Evolutionary conservation across 2,888 invertebrate species (phyloP).

Genomic region (Campoplex nolae): DNA sequence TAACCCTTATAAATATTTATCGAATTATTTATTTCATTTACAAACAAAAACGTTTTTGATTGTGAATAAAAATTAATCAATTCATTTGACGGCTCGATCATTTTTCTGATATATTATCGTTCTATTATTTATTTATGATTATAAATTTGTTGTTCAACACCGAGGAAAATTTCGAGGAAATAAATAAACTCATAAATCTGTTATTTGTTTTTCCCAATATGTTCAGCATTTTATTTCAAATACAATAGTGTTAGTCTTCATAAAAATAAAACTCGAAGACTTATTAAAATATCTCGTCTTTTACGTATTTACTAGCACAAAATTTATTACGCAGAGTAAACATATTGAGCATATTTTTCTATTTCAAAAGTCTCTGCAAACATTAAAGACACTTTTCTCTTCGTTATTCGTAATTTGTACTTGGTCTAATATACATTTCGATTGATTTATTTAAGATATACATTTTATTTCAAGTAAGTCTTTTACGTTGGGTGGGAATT

Average conservation of each 20-base stretch:
- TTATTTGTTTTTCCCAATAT: background rate
- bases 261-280: conserved; percentile 42
- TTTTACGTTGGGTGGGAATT: conserved; percentile 4
- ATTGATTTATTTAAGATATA: conserved; percentile 12
- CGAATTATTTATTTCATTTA: background rate
- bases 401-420: conserved; percentile 55
- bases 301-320: conserved; percentile 27
- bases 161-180: background rate
- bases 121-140: background rate
- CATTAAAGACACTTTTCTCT: background rate
- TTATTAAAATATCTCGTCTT: conserved; percentile 33
- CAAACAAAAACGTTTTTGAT: background rate
- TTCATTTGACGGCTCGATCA: too few species aligned
- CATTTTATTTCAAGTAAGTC: background rate
- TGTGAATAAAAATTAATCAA: background rate
- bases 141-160: background rate
- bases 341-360: conserved; percentile 48
- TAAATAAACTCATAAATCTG: background rate
- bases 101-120: background rate
- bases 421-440: conserved; percentile 30
- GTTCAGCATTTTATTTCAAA: background rate
- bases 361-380: conserved; percentile 5
- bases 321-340: conserved; percentile 18
- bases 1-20: background rate
- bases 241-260: conserved; percentile 5